Evolutionary conservation across 1,140 invertebrate genomes (phyloP).

Genomic region (Drosophila burlai): DNA sequence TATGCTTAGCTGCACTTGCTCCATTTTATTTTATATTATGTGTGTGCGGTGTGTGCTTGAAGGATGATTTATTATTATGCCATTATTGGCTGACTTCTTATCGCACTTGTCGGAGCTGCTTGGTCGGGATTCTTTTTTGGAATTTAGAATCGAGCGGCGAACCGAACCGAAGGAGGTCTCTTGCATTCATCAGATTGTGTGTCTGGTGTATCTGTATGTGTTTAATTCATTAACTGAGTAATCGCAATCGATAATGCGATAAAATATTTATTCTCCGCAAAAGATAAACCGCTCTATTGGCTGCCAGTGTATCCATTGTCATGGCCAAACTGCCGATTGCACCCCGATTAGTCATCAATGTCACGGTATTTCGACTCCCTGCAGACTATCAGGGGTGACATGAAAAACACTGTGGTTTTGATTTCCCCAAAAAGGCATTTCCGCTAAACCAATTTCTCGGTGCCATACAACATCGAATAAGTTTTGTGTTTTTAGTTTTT

Average conservation of each 20-base stretch:
- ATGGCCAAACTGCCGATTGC: conserved; percentile 28
- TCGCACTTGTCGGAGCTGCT: conserved; percentile 43
- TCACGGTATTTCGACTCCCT: conserved; percentile 3
- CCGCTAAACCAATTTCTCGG: too few species aligned
- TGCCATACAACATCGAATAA: too few species aligned
- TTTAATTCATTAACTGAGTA: conserved; percentile 75
- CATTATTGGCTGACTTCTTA: conserved; percentile 60
- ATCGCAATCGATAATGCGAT: conserved; percentile 78
- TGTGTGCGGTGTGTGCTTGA: conserved; percentile 15
- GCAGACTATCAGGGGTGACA: too few species aligned
- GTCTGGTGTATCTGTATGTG: conserved; percentile 3
- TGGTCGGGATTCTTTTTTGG: conserved; percentile 29
- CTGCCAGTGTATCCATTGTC: conserved; percentile 35
- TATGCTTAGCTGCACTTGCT: conserved; percentile 11
- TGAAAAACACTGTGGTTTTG: too few species aligned
- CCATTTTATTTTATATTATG: background rate
- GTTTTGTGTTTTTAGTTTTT: too few species aligned
- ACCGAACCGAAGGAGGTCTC: conserved; percentile 12
- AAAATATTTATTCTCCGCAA: conserved; percentile 62
- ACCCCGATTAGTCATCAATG: conserved; percentile 49
- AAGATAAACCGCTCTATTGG: conserved; percentile 41
- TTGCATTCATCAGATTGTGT: background rate
- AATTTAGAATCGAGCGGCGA: background rate
- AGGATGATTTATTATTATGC: conserved; percentile 65
- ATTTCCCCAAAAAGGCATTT: too few species aligned